Conservation (phyloP, 1,140 invertebrate genomes). For the Nephotettix cincticeps region DNA sequence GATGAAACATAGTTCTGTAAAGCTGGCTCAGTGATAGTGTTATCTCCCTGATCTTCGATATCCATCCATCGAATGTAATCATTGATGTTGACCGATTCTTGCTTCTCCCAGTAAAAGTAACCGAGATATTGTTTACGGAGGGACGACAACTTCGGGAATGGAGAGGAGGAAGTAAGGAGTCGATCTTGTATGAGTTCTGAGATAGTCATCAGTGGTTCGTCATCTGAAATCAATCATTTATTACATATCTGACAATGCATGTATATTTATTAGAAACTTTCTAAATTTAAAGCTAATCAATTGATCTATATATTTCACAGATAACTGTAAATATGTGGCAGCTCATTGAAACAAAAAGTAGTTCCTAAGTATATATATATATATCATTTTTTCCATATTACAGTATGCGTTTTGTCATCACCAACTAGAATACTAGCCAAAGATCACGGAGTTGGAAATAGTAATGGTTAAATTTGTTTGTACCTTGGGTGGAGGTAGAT, state of each 20-base stretch:
- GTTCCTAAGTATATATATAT: too few relatives aligned
- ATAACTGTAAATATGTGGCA: too few relatives aligned
- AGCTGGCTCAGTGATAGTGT: conserved; percentile 36
- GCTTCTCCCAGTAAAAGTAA: conserved; percentile 53
- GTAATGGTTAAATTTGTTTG: too few relatives aligned
- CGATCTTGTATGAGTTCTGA: conserved; percentile 37
- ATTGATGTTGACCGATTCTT: conserved; percentile 46
- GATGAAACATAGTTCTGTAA: conserved; percentile 47
- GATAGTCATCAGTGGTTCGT: conserved; percentile 38
- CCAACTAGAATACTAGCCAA: too few relatives aligned
- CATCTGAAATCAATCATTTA: conserved; percentile 29
- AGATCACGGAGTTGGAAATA: too few relatives aligned
- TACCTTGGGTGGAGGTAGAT: conserved; percentile 13
- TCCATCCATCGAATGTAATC: conserved; percentile 47
- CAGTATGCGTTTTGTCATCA: too few relatives aligned
- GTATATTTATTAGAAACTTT: too few relatives aligned
- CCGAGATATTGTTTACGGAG: conserved; percentile 48
- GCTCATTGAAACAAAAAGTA: too few relatives aligned
- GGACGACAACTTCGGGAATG: conserved; percentile 49
- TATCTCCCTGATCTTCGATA: conserved; percentile 40
- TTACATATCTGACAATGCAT: too few relatives aligned
- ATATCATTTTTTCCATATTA: too few relatives aligned
- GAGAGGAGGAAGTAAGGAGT: conserved; percentile 30
- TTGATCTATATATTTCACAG: too few relatives aligned
- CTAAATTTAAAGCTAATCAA: too few relatives aligned